phyloP scores from a whole-genome alignment of 1,140 invertebrate species.

The Drosophila bocqueti region DNA sequence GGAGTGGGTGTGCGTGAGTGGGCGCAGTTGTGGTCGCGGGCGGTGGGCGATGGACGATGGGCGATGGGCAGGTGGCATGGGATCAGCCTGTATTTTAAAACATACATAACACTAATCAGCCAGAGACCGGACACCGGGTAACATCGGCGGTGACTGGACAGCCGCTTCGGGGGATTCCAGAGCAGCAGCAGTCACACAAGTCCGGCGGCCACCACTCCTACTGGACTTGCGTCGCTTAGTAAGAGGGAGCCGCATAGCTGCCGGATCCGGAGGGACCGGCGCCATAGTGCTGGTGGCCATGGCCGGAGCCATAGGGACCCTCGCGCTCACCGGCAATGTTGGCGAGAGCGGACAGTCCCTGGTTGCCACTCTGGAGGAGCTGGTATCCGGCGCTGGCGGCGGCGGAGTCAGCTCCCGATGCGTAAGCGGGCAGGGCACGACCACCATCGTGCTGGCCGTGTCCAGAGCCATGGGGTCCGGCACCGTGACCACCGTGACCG shows the following conservation, averaged over 20 bases:
- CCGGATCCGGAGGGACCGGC: conserved; percentile 42
- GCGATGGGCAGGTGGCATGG: conserved; percentile 24
- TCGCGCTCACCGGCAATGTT: conserved; percentile 70
- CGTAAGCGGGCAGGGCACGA: conserved; percentile 67
- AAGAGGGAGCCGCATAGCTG: conserved; percentile 54
- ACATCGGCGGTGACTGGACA: conserved; percentile 16
- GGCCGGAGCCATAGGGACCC: conserved; percentile 53
- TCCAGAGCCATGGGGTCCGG: conserved; percentile 55
- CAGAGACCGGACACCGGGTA: conserved; percentile 24
- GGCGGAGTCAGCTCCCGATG: conserved; percentile 67
- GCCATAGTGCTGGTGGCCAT: conserved; percentile 55
- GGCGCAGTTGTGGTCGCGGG: conserved; percentile 5
- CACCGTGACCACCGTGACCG: conserved; percentile 31
- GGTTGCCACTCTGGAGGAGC: conserved; percentile 76
- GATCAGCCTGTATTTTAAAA: conserved; percentile 59
- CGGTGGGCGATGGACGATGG: conserved; percentile 12
- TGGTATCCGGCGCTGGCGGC: conserved; percentile 77
- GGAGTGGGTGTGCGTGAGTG: conserved; percentile 30
- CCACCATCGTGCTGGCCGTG: conserved; percentile 45
- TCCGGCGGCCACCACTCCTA: conserved; percentile 4
- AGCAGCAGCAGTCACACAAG: conserved; percentile 27
- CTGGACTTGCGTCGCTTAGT: conserved; percentile 34
- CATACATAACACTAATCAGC: conserved; percentile 56
- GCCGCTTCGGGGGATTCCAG: conserved; percentile 37
- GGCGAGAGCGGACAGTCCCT: conserved; percentile 76